Conservation (phyloP, 2,113 vertebrate species). For the Callopanchax toddi region DNA sequence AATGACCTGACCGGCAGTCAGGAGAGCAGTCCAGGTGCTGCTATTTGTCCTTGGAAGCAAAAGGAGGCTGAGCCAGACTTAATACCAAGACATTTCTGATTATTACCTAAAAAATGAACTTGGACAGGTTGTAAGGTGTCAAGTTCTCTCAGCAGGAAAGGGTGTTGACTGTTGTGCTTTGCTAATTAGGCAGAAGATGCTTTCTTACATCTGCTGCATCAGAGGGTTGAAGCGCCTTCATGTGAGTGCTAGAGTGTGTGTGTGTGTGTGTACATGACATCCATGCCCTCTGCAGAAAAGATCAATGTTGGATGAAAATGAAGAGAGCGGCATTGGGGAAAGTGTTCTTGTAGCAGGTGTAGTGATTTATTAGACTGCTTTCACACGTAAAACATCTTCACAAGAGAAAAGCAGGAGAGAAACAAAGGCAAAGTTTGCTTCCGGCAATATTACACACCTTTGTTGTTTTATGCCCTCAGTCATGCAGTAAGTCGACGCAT, state of each 20-base stretch:
- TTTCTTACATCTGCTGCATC: conserved; percentile 35
- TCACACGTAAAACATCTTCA: conserved; percentile 19
- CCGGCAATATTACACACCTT: conserved; percentile 42
- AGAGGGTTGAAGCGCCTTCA: conserved; percentile 3
- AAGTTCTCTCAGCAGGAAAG: conserved; percentile 38
- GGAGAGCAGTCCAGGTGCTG: conserved; percentile 28
- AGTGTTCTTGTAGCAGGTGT: conserved; percentile 41
- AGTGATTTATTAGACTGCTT: conserved; percentile 62
- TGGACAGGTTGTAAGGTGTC: conserved; percentile 32
- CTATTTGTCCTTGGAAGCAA: conserved; percentile 58
- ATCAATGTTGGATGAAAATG: conserved; percentile 68
- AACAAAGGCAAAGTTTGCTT: conserved; percentile 32
- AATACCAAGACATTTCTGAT: conserved; percentile 37
- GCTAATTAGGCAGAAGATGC: conserved; percentile 54
- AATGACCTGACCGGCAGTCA: conserved; percentile 47
- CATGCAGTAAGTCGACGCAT: conserved; percentile 13
- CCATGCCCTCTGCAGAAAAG: conserved; percentile 47
- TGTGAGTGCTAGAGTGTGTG: no score
- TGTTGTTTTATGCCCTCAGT: conserved; percentile 56
- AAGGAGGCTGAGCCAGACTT: conserved; percentile 19
- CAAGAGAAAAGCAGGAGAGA: not conserved
- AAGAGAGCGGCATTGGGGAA: conserved; percentile 42
- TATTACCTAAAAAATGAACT: conserved; percentile 10
- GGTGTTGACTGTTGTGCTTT: conserved; percentile 46
- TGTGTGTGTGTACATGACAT: conserved; percentile 14